Base-by-base conservation (phyloP, 2,888 invertebrate genomes). In the Noctua comes region DNA sequence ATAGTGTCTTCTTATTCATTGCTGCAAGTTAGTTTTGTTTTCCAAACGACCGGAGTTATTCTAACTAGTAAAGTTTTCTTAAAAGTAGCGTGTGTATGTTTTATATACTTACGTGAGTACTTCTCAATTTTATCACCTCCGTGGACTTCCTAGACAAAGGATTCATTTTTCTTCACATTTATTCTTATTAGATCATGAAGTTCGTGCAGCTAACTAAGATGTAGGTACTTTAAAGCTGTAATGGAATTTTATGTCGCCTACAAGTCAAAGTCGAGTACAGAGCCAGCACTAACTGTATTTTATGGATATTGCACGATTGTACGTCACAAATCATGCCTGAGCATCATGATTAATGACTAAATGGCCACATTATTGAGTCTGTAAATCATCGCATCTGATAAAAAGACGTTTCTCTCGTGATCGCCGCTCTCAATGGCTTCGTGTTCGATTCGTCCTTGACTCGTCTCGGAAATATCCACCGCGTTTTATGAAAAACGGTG, bases 1-100 rank as follows among this genome's bases (percentile, higher is more conserved):
- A 95, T 96, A 94, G 94, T 95, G 91, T 93, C 94, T 95, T 95
- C 94, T 95, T 95, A 95, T 95, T 95, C 95, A 95, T 95, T 93
- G 94, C 93, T 91, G 90, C 90, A 91, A 94, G 92, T 94, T 92
- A 92, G 92, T 94, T 94, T 93, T 93, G 93, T 93, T 93, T 93
- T 92, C 90, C 88, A 91, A 93, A 93, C 92, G 91, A 92, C 91
- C 88, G 69, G 88, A 93, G 91, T 93, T 93, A 90, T 91, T 90
- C 87, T 90, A 90, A 92, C 91, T 90, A 90, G 86, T 81, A 87
- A 90, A 91, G 89, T 91, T 91, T 86, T 79, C 81, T 83, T 87
- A 85, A 88, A 87, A 88, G 77, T 88, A 86, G 80, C 78, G 73
- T 80, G 71, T 79, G 76, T 87, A 79, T 85, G 82, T 86, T 83